Evolutionary conservation across 1,140 invertebrate species (phyloP).

Genomic region (Contarinia nasturtii): DNA sequence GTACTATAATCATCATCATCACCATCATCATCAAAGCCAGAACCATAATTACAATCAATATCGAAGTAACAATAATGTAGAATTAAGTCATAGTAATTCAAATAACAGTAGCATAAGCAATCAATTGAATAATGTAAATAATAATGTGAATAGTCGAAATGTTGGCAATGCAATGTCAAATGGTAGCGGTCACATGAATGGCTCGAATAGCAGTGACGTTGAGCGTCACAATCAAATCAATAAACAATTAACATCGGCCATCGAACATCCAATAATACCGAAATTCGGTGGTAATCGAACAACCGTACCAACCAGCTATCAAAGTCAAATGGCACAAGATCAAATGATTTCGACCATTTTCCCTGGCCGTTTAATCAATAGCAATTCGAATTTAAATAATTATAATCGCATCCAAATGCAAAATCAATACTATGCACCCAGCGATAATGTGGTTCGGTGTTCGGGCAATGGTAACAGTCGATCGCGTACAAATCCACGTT

Average conservation of each 20-base stretch:
- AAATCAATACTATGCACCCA: conserved; percentile 14
- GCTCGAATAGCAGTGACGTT: conserved; percentile 13
- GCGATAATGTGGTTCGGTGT: conserved; percentile 4
- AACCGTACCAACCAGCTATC: conserved; percentile 6
- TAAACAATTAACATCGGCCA: conserved; percentile 16
- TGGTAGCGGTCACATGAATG: conserved; percentile 7
- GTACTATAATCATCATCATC: conserved; percentile 7
- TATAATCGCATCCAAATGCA: conserved; percentile 2
- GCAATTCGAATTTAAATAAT: not conserved
- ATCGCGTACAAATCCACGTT: conserved; percentile 29
- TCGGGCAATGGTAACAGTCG: conserved; percentile 10
- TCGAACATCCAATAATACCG: conserved; percentile 11
- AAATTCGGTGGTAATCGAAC: conserved; percentile 18
- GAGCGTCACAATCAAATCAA: conserved; percentile 22
- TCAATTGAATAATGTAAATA: conserved; percentile 3
- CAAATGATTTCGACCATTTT: not conserved
- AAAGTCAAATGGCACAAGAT: conserved; percentile 4
- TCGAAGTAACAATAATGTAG: too few relatives aligned
- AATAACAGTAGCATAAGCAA: conserved; percentile 2
- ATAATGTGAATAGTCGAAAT: conserved; percentile 5
- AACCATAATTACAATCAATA: conserved; percentile 1
- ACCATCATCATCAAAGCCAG: conserved; percentile 13
- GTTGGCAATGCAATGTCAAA: not conserved
- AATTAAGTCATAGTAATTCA: conserved; percentile 2
- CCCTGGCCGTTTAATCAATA: not conserved